Conservation (phyloP, 2,888 invertebrate species). For the Adela reaumurella region DNA sequence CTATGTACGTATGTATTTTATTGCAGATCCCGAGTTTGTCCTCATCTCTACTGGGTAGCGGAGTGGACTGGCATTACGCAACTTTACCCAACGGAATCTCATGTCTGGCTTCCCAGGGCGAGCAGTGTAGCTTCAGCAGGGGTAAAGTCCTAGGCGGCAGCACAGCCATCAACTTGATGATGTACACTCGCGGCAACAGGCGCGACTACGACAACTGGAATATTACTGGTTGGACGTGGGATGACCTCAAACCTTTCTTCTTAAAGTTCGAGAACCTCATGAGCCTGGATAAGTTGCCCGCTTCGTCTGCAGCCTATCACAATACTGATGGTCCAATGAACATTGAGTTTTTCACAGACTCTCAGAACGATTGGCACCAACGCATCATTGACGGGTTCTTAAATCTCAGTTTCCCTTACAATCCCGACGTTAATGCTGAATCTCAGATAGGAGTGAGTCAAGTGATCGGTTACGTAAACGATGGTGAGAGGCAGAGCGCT, state of each 20-base stretch:
- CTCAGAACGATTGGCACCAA: constrained; percentile 25
- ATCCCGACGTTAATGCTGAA: constrained; percentile 26
- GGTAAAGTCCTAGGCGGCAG: constrained; percentile 37
- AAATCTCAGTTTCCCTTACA: constrained; percentile 21
- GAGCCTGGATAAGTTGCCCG: constrained; percentile 18
- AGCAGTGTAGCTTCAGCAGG: too few species aligned
- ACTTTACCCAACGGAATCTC: constrained; percentile 28
- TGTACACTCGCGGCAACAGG: constrained; percentile 29
- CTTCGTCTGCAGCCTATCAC: constrained; percentile 24
- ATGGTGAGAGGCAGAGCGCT: constrained; percentile 26
- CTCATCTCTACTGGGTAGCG: constrained; percentile 6
- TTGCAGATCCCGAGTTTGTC: too few species aligned
- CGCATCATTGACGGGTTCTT: constrained; percentile 19
- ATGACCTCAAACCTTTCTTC: constrained; percentile 28
- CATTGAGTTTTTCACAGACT: constrained; percentile 21
- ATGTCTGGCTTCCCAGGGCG: constrained; percentile 21
- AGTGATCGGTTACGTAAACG: constrained; percentile 22
- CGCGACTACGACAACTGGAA: constrained; percentile 21
- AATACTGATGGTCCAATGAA: constrained; percentile 26
- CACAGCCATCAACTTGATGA: constrained; percentile 33
- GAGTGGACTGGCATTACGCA: constrained; percentile 26
- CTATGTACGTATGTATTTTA: too few species aligned
- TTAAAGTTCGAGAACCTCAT: constrained; percentile 27
- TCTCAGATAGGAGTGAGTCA: constrained; percentile 28
- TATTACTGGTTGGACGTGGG: constrained; percentile 28